Evolutionary conservation across 2,113 vertebrate species (phyloP), one percentile per base, ranked within the genome.

Genomic region (Spheniscus mendiculus): DNA sequence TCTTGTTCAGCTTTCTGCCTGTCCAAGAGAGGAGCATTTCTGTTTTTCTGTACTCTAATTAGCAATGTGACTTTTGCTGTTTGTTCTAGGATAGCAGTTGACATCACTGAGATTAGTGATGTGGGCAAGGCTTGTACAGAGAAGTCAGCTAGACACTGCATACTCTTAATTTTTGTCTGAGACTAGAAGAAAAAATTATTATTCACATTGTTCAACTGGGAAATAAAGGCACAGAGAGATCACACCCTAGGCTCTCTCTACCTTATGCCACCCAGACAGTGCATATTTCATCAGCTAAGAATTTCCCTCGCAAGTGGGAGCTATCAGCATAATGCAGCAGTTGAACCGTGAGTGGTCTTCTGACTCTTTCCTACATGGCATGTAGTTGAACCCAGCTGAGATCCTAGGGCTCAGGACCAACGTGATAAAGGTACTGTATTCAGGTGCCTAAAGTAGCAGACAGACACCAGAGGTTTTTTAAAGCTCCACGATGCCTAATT

Each of bases 341-440:
- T 6, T 45, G 29, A 34, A 5, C 32, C 66, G 2, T 4, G 19
- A 38, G 30, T 21, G 56, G 3, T 23, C 4, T 30, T 14, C 49
- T 9, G 18, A 3, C 42, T 9, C 15, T 25, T 23, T 20, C 11
- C 22, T 32, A 5, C 3, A 0, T 20, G 30, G 40, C n/a, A 29
- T 13, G 38, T 12, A 22, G 29, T 15, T 69, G 56, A 56, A 18
- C 17, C 15, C 77, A 59, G n/a, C 65, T 42, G 69, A 47, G 87
- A 4, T 53, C 71, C 53, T 38, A 38, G 7, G n/a, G 22, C 26
- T 62, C 15, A 2, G 38, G 36, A 29, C 32, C 62, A 27, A 0
- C 2, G 0, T 9, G 42, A 5, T 27, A n/a, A 9, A 61, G 61
- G 29, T 32, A 47, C 65, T 12, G 1, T 38, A 0, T 7, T 18